Percentiles rank a stretch among this genome's conserved stretches.
Evolutionary conservation across 2,113 vertebrate genomes (phyloP).

Genomic region (Odocoileus virginianus): DNA sequence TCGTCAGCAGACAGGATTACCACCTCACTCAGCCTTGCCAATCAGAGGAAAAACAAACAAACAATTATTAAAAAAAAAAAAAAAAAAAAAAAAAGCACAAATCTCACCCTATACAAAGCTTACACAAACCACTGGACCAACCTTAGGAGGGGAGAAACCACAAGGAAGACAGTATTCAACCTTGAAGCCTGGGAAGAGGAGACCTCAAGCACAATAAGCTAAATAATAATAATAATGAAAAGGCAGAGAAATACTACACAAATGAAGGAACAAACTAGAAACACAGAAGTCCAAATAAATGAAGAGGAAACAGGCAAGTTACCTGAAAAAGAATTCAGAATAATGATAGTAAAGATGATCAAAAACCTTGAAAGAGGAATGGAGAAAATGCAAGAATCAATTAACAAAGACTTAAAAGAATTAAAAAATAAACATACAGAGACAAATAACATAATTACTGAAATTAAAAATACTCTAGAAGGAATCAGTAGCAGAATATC

Average conservation of each 20-base stretch:
- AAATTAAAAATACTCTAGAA: background rate
- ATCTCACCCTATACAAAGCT: background rate
- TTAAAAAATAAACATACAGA: background rate
- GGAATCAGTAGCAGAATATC: background rate
- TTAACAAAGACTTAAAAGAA: background rate
- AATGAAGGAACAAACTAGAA: background rate
- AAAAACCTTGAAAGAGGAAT: background rate
- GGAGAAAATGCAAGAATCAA: background rate
- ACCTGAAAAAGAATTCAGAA: background rate
- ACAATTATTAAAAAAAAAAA: no score
- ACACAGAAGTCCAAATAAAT: background rate
- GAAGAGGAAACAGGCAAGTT: background rate
- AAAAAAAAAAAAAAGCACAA: background rate
- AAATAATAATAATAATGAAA: background rate
- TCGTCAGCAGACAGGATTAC: background rate
- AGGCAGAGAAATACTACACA: background rate
- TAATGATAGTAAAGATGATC: background rate
- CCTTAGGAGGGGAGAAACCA: background rate
- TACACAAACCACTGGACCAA: background rate
- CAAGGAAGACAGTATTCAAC: background rate
- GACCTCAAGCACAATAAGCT: background rate
- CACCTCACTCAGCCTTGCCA: background rate
- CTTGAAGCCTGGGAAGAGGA: background rate
- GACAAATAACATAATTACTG: background rate
- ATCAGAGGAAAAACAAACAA: background rate